Conservation (phyloP, 1,140 invertebrate genomes). For the Caenorhabditis inopinata region DNA sequence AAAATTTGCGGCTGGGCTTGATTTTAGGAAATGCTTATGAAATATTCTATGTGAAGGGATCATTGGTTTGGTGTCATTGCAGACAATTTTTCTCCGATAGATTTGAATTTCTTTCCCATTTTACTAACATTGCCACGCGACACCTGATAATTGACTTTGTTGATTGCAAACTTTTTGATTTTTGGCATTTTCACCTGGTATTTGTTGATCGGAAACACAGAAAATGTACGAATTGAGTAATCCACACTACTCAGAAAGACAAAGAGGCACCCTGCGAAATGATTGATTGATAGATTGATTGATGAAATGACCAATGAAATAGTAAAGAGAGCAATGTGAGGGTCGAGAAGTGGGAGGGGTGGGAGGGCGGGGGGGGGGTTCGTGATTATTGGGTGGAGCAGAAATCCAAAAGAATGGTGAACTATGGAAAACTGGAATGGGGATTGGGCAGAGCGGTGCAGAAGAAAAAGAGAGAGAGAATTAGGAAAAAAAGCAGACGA, state of each 20-base stretch:
- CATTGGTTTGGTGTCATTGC: constrained; percentile 2
- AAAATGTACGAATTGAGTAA: not conserved
- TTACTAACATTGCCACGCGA: constrained; percentile 24
- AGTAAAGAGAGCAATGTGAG: not conserved
- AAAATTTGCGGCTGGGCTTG: no score
- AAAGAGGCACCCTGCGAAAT: constrained; percentile 16
- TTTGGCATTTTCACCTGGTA: constrained; percentile 51
- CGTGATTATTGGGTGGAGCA: no score
- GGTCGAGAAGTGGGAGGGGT: not conserved
- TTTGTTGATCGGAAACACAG: no score
- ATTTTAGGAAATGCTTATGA: no score
- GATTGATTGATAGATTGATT: constrained; percentile 43
- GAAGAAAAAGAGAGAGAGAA: no score
- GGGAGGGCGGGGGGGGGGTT: no score
- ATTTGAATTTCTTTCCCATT: not conserved
- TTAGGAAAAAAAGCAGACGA: no score
- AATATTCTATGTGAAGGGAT: no score
- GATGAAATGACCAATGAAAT: constrained; percentile 3
- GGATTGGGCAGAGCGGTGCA: no score
- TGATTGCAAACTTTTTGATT: constrained; percentile 22
- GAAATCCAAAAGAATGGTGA: no score
- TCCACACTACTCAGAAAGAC: not conserved
- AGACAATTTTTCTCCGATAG: not conserved
- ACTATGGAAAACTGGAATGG: no score
- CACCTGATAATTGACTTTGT: constrained; percentile 28